Conservation (phyloP, 1,140 invertebrate species). For the Cataglyphis hispanica region DNA sequence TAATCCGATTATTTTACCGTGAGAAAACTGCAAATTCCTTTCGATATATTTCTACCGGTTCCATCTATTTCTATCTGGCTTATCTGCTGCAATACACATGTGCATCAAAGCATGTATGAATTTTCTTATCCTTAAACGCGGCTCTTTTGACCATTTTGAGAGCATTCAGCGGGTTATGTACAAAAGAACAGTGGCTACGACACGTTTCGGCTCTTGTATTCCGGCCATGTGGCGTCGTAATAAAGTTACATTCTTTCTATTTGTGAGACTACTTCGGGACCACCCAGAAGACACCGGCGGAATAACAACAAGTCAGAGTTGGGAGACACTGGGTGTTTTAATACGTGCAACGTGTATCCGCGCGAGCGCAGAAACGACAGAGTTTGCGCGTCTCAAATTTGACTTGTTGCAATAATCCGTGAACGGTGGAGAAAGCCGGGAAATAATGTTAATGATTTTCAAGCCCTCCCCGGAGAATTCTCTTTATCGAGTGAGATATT, state of each 20-base stretch:
- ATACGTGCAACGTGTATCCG: slow-evolving; percentile 12
- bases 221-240: slow-evolving; percentile 54
- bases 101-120: neutral
- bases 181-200: neutral
- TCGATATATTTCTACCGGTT: too few species aligned
- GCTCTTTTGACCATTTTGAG: slow-evolving; percentile 4
- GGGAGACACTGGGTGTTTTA: slow-evolving; percentile 51
- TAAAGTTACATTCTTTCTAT: slow-evolving; percentile 60
- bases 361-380: slow-evolving; percentile 14
- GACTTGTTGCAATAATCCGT: slow-evolving; percentile 49
- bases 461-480: slow-evolving; percentile 5
- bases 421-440: slow-evolving; percentile 10
- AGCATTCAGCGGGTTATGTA: neutral
- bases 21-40: too few species aligned
- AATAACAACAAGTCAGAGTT: slow-evolving; percentile 48
- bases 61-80: too few species aligned
- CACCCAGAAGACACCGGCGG: slow-evolving; percentile 41
- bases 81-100: too few species aligned
- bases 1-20: neutral
- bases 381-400: slow-evolving; percentile 27
- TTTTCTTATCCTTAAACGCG: slow-evolving; percentile 14
- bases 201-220: slow-evolving; percentile 45
- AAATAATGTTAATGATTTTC: slow-evolving; percentile 57
- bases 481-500: slow-evolving; percentile 44
- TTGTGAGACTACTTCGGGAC: slow-evolving; percentile 46